Evolutionary conservation across 2,888 invertebrate genomes (phyloP), one percentile per base, ranked within the genome.

Genomic region (Entomobrya multifasciata): DNA sequence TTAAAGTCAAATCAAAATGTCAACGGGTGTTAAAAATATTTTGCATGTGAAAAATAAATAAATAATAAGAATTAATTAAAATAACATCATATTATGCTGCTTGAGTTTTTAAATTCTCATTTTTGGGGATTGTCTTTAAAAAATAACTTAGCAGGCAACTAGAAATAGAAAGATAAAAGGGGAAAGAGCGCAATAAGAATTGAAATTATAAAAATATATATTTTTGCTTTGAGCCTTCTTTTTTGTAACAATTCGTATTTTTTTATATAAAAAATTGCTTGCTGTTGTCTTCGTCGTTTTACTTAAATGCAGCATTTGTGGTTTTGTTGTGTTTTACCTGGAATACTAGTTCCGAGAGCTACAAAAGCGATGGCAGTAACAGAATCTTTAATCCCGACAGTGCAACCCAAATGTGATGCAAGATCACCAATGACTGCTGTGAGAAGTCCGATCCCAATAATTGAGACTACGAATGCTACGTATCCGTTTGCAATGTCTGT

Each of bases 361-460:
- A 99, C 99, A 92, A 99, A 98, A 57, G 97, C 96, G 92, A 99
- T 97, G 91, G 99, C 99, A 70, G 99, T 99, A 90, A 99, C 98
- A 6, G 98, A 95, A 93, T 99, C 99, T 93, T 87, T 87, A 92
- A 99, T 96, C 90, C 99, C 99, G 81, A 99, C 95, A 30, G 98
- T 98, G 93, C 99, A 99, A 90, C 99, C 99, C 92, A 99, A 99
- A 93, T 98, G 97, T 0, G 98, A 96, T 3, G 99, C 99, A 65
- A 99, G 95, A 93, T 99, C 99, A 22, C 99, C 99, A 91, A 99
- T 99, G 90, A 99, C 93, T 0, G 98, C 99, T 6, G 99, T 99
- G 91, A 99, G 96, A 30, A 98, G 91, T 11, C 99, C 99, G 92
- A 99, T 99, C 92, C 96, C 95, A 78, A 96, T 92, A 92, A 99